Conservation (phyloP, 2,888 invertebrate genomes). For the Microplitis manilae region DNA sequence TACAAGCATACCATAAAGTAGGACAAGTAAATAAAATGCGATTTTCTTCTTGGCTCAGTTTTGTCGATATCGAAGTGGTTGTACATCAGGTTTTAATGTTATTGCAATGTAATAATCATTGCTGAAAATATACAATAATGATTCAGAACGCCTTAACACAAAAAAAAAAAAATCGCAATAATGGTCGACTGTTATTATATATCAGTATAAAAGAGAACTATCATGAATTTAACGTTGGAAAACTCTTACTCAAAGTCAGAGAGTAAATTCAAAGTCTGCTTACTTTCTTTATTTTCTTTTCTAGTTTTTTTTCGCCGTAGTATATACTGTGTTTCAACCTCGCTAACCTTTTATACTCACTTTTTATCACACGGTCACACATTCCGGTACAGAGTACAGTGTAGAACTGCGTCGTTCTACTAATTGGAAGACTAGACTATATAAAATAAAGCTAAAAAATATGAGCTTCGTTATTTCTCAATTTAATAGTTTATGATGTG, state of each 20-base stretch:
- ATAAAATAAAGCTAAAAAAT: slow-evolving; percentile 42
- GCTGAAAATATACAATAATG: slow-evolving; percentile 12
- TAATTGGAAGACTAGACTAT: slow-evolving; percentile 46
- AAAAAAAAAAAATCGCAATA: not conserved
- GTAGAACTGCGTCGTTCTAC: slow-evolving; percentile 35
- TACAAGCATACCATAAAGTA: too few relatives aligned
- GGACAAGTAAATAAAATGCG: slow-evolving; percentile 2
- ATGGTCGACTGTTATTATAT: too few relatives aligned
- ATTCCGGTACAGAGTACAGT: slow-evolving; percentile 5
- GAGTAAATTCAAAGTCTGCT: slow-evolving; percentile 28
- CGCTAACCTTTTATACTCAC: slow-evolving; percentile 17
- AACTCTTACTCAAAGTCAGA: slow-evolving; percentile 36
- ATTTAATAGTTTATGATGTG: slow-evolving; percentile 45
- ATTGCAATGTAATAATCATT: slow-evolving; percentile 1
- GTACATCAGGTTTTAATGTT: slow-evolving; percentile 6
- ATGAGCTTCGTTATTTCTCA: slow-evolving; percentile 47
- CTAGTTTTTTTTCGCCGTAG: slow-evolving; percentile 13
- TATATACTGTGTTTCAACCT: slow-evolving; percentile 3
- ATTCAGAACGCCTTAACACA: not conserved
- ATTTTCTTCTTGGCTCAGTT: not conserved
- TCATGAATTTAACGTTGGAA: slow-evolving; percentile 38
- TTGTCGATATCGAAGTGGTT: not conserved
- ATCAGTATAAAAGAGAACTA: slow-evolving; percentile 1
- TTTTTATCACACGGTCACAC: slow-evolving; percentile 21
- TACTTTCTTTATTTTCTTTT: slow-evolving; percentile 7